Evolutionary conservation across 1,140 invertebrate genomes (phyloP), one percentile per base, ranked within the genome.

Genomic region (Hylaeus anthracinus): DNA sequence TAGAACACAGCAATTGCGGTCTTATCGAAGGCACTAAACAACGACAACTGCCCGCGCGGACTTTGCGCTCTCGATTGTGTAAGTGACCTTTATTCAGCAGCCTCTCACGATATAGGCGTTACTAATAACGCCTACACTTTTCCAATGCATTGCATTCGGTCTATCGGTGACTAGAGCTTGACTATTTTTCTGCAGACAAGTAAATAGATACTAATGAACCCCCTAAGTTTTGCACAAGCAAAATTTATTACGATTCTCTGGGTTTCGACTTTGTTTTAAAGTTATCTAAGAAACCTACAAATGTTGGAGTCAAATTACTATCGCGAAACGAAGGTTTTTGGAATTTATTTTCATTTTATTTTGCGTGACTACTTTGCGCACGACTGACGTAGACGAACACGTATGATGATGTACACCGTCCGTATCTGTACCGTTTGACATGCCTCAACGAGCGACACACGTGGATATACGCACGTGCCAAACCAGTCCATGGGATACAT

Each of bases 51-150:
- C 41, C 37, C 3, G 12, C 37, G 55, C 60, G 84, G 72, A 88
- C 87, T 86, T 88, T 88, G 81, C 12, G 12, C 78, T 79, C 78
- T n/a, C 83, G 51, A n/a, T 71, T 86, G 79, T 81, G 56, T 71
- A 78, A 88, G 60, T 70, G 75, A 86, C 53, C 58, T 80, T 79
- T 81, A 83, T 75, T 69, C 60, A 51, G 39, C 64, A 78, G 37
- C 8, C 43, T 65, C 41, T 2, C 14, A 5, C 12, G 65, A 75
- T 55, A n/a, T 51, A 2, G 63, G 41, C 60, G 41, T 78, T 43
- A 39, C 72, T 14, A 71, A 48, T 53, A 26, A 10, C 9, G 39
- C 9, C 6, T 6, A 4, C 1, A 2, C 8, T 70, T 41, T 60
- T 26, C 1, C 6, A 45, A 48, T 37, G 9, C 43, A n/a, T 0